phyloP scores from a whole-genome alignment of 30 jellyfish, hydroid and myxozoan genomes.

The Sanderia malayensis region DNA sequence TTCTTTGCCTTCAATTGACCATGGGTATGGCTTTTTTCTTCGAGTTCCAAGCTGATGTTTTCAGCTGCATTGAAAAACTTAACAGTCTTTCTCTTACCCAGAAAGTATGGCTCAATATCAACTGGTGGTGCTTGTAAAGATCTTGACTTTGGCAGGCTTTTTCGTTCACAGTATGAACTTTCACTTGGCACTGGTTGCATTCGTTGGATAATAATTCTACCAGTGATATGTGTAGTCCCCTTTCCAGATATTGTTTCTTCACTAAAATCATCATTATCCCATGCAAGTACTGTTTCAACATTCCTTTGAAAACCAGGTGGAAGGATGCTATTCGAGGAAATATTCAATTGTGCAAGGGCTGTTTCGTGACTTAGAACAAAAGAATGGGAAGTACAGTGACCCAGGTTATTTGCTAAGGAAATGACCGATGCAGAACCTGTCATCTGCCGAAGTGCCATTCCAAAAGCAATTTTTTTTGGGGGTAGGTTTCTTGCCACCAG shows the following conservation, averaged over 20 bases:
- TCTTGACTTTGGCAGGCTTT: neutral
- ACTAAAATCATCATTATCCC: conserved; percentile 3
- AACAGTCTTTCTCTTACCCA: neutral
- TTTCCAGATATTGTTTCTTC: conserved; percentile 10
- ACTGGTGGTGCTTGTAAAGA: neutral
- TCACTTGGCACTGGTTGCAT: neutral
- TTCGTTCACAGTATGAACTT: neutral
- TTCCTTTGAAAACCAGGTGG: conserved; percentile 4
- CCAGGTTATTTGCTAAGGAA: conserved; percentile 24
- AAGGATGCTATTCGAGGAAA: neutral
- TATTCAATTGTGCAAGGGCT: conserved; percentile 20
- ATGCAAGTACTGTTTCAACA: neutral
- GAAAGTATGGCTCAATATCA: conserved; percentile 5
- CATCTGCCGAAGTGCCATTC: conserved; percentile 46
- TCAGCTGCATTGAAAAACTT: neutral
- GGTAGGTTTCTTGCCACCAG: conserved; percentile 43
- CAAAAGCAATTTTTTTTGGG: conserved; percentile 43
- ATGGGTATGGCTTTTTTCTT: neutral
- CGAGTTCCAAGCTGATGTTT: neutral
- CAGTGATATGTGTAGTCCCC: conserved; percentile 26
- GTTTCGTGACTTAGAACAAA: conserved; percentile 30
- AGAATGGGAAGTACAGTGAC: conserved; percentile 40
- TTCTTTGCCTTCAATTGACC: neutral
- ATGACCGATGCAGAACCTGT: conserved; percentile 35
- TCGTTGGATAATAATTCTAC: neutral